Conservation (phyloP, 2,113 vertebrate genomes). For the Crotalus tigris region DNA sequence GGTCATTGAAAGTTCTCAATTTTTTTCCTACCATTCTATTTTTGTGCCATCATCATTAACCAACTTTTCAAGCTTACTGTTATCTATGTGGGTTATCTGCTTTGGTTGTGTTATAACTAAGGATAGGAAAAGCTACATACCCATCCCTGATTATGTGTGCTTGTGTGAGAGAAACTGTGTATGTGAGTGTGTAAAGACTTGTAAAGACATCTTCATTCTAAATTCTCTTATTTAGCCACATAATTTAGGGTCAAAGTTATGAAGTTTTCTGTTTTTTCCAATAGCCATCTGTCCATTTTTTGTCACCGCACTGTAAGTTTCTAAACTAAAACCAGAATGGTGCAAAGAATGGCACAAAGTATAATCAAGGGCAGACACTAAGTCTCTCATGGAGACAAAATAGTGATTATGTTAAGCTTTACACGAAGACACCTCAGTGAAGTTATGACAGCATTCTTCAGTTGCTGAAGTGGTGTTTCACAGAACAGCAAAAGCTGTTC, state of each 20-base stretch:
- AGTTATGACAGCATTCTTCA: background rate
- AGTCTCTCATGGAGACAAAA: background rate
- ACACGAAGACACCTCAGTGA: background rate
- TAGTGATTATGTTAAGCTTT: background rate
- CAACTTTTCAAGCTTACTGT: background rate
- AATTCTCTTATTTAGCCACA: background rate
- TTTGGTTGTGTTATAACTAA: background rate
- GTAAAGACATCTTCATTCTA: background rate
- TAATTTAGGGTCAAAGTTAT: background rate
- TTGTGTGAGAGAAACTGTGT: background rate
- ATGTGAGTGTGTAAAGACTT: background rate
- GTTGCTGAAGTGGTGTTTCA: background rate
- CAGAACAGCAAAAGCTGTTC: background rate
- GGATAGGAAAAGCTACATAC: background rate
- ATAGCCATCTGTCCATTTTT: background rate
- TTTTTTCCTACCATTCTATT: background rate
- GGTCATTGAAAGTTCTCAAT: background rate
- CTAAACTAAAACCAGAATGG: background rate
- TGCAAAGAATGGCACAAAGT: background rate
- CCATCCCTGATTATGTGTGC: background rate
- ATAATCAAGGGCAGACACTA: background rate
- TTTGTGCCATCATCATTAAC: background rate
- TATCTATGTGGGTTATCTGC: background rate
- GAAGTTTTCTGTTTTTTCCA: background rate
- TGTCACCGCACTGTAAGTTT: background rate